A percentile compares a stretch with the other conserved stretches of the same genome.
These are phyloP conservation scores for Athene noctua DNA, from an alignment of 2,113 vertebrate species.

Conservation along the genomic window DNA sequence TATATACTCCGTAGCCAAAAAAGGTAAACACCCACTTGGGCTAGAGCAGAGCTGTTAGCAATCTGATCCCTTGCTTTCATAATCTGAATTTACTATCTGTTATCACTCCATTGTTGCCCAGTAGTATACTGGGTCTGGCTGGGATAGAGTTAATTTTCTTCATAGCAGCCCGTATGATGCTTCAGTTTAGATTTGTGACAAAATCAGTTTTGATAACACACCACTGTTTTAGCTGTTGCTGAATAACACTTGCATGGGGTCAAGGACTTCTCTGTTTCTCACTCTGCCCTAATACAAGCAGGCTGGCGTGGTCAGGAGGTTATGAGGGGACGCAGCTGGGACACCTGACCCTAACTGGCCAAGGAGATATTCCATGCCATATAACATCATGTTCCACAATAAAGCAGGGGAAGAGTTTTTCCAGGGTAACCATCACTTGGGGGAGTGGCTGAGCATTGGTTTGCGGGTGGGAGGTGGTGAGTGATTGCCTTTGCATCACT, in stretches of 20 bases:
- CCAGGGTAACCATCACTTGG: background rate
- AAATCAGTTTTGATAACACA: background rate
- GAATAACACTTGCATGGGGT: background rate
- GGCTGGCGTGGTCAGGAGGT: background rate
- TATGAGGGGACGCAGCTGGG: background rate
- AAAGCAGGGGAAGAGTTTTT: background rate
- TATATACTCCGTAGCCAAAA: background rate
- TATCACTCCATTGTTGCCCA: rapidly evolving
- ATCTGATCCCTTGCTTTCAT: background rate
- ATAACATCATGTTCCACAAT: background rate
- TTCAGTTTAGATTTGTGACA: background rate
- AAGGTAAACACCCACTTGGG: background rate
- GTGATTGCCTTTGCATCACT: background rate
- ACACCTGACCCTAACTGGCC: background rate
- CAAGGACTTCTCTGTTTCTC: background rate
- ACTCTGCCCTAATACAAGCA: background rate
- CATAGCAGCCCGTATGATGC: background rate
- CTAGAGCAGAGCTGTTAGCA: background rate
- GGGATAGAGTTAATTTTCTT: background rate
- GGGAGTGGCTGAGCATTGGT: background rate
- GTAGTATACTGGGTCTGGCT: background rate
- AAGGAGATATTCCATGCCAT: background rate
- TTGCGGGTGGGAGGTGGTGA: background rate
- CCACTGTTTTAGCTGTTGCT: background rate
- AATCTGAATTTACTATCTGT: background rate